phyloP scores from a whole-genome alignment of 2,113 vertebrate genomes.

The Ctenomys sociabilis region DNA sequence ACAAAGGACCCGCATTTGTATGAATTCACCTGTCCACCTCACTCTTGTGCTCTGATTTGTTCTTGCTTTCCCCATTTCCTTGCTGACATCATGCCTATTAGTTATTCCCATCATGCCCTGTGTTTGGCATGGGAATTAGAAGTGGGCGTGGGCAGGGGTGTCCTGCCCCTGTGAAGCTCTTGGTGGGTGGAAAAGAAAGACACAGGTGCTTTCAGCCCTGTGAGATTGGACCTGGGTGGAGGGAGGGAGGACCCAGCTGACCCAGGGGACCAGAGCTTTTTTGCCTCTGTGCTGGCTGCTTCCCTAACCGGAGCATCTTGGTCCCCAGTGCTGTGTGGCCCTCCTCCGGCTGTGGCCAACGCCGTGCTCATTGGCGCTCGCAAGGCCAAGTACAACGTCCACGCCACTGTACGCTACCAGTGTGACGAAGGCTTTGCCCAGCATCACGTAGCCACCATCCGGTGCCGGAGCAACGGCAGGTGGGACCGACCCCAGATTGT shows the following conservation, averaged over 20 bases:
- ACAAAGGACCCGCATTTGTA: not conserved
- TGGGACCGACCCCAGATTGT: conserved; percentile 96
- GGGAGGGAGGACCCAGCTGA: not conserved
- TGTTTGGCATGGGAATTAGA: not conserved
- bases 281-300: not conserved
- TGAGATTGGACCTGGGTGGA: not conserved
- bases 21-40: not conserved
- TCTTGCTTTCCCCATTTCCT: not conserved
- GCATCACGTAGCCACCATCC: conserved; percentile 92
- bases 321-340: conserved; percentile 91
- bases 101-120: not conserved
- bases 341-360: conserved; percentile 92
- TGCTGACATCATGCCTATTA: not conserved
- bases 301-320: not conserved
- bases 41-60: not conserved
- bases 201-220: not conserved
- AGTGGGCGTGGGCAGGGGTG: not conserved
- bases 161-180: not conserved
- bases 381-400: conserved; percentile 93
- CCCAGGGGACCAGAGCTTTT: not conserved
- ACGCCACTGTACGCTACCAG: conserved; percentile 94
- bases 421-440: conserved; percentile 93
- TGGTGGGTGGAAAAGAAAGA: not conserved
- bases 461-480: conserved; percentile 93
- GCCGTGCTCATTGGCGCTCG: conserved; percentile 91